These are phyloP conservation scores for Piaya cayana DNA, from an alignment of 2,113 vertebrate species.

Conservation along the genomic window DNA sequence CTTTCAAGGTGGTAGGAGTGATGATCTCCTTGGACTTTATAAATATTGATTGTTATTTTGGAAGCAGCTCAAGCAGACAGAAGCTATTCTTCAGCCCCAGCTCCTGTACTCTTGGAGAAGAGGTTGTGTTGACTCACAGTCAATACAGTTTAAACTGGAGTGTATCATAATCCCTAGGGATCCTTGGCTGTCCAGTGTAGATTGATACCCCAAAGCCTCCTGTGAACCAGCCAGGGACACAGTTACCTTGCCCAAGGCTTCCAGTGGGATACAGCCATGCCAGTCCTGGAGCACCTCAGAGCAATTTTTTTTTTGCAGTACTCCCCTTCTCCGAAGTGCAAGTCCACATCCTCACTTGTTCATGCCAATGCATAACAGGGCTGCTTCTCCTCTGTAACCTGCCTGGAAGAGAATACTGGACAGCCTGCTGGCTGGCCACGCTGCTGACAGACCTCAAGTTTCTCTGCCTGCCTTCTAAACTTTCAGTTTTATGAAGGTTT, in stretches of 20 bases:
- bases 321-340: not conserved
- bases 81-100: not conserved
- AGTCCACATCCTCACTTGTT: not conserved
- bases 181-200: not conserved
- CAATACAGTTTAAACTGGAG: not conserved
- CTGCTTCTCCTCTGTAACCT: fast-evolving
- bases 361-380: not conserved
- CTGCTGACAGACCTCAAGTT: not conserved
- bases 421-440: fast-evolving
- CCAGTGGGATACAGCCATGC: not conserved
- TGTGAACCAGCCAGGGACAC: not conserved
- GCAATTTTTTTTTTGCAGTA: not conserved
- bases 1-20: not conserved
- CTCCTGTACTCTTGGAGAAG: not conserved
- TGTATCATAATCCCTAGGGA: not conserved
- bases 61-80: conserved; percentile 8
- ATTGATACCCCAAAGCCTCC: not conserved
- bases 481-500: not conserved
- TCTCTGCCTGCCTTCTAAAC: not conserved
- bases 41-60: not conserved
- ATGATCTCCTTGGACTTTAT: not conserved
- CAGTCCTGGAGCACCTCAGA: not conserved
- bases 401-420: fast-evolving
- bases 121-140: not conserved
- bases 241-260: not conserved